Conservation (phyloP, 2,888 invertebrate species). For the Dryococelus australis region DNA sequence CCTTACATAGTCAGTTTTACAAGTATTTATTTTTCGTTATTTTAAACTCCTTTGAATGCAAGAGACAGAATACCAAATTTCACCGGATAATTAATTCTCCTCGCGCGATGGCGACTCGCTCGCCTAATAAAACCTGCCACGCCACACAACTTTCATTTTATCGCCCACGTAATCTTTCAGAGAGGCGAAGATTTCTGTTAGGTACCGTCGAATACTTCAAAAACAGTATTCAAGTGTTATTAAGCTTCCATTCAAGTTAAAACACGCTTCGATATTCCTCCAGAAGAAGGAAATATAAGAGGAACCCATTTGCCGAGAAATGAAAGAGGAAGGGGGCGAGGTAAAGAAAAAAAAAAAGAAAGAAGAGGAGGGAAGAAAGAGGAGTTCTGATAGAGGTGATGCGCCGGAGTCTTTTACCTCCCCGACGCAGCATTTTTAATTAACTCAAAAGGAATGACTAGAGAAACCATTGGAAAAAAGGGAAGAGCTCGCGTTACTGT, state of each 20-base stretch:
- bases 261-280: background rate
- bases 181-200: background rate
- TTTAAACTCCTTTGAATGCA: background rate
- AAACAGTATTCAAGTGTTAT: conserved; percentile 16
- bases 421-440: background rate
- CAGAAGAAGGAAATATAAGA: background rate
- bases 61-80: background rate
- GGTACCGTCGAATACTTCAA: background rate
- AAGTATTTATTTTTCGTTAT: background rate
- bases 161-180: background rate
- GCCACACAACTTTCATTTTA: background rate
- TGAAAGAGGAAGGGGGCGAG: background rate
- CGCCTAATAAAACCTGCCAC: background rate
- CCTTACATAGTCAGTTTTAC: too few relatives aligned
- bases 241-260: conserved; percentile 16
- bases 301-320: background rate
- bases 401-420: background rate
- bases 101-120: background rate
- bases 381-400: conserved; percentile 8
- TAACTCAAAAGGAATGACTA: background rate
- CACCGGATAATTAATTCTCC: background rate
- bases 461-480: background rate
- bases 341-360: background rate
- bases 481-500: background rate
- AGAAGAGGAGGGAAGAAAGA: background rate